A percentile compares a stretch with the other conserved stretches of the same genome.
Evolutionary conservation across 2,797 vertebrate genomes (phyloP).

Genomic region (Moxostoma hubbsi): DNA sequence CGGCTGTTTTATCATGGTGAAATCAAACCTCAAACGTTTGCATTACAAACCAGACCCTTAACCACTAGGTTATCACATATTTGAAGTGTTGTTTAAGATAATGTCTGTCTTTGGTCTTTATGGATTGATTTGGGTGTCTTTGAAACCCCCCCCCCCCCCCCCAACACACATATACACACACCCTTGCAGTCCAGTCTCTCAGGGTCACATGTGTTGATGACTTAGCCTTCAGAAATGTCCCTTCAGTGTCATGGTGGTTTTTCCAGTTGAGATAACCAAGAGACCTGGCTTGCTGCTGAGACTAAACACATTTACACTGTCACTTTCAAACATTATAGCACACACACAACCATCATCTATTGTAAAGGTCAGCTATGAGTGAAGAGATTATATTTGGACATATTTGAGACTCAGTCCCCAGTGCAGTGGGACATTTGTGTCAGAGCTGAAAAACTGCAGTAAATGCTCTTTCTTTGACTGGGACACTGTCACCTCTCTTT

Average conservation of each 20-base stretch:
- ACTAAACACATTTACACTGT: conserved; percentile 47
- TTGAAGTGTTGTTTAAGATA: conserved; percentile 7
- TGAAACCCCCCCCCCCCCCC: not conserved
- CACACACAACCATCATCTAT: conserved; percentile 33
- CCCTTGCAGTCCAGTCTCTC: not conserved
- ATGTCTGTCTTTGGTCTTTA: not conserved
- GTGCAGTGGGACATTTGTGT: conserved; percentile 12
- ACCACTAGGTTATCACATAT: not conserved
- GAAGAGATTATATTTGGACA: conserved; percentile 72
- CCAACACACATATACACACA: not conserved
- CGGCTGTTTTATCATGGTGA: too few relatives aligned
- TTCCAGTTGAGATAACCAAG: conserved; percentile 30
- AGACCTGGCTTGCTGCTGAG: conserved; percentile 61
- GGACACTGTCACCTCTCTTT: not conserved
- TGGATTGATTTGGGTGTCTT: not conserved
- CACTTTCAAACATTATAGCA: not conserved
- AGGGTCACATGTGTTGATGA: not conserved
- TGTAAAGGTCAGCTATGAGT: conserved; percentile 76
- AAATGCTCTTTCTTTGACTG: not conserved
- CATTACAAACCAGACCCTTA: not conserved
- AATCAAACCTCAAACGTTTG: not conserved
- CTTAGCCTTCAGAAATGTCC: too few relatives aligned
- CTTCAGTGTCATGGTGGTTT: conserved; percentile 18
- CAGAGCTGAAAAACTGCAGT: not conserved
- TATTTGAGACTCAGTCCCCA: conserved; percentile 17